Evolutionary conservation across 2,113 vertebrate species (phyloP), one percentile per base, ranked within the genome.

Genomic region (Seriola rivoliana): DNA sequence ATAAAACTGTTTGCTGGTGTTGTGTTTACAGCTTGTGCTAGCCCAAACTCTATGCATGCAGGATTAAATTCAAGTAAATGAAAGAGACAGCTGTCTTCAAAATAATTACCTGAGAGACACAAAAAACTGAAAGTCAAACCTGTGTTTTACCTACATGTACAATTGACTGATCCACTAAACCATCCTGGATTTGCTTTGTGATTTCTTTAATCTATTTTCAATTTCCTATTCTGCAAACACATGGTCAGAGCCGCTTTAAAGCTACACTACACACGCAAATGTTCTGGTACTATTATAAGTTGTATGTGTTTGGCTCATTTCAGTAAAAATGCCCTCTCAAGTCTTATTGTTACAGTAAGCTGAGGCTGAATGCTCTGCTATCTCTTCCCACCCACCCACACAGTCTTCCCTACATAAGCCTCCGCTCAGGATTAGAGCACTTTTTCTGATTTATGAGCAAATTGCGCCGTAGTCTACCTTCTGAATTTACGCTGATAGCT

Each of bases 361-460:
- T 58, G 17, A 70, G 58, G 4, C 57, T 77, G 55, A 55, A 59
- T 16, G 68, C 34, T 62, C 21, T 50, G 36, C 57, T 73, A 68
- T 74, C 72, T 79, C 50, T 23, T 68, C 72, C 66, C 46, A 46
- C 65, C 68, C 23, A 14, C 65, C 25, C 58, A 64, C 70, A 36
- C 68, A 60, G 46, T 78, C 71, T 59, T 82, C 42, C 63, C 68
- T 10, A 71, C 68, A 8, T 54, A 73, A 46, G 69, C 63, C 60
- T 75, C 75, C 5, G 2, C 60, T 81, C 71, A 58, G 50, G 70
- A 85, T 80, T 71, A 55, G 66, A 75, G 44, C 72, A 40, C 16
- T 69, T 82, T 75, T 25, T 44, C 40, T 75, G 78, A 88, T 91
- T 81, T 84, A 85, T 91, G 76, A 85, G 62, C 46, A 83, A 85